Evolutionary conservation across 2,888 invertebrate species (phyloP).

Genomic region (Xestia xanthographa): DNA sequence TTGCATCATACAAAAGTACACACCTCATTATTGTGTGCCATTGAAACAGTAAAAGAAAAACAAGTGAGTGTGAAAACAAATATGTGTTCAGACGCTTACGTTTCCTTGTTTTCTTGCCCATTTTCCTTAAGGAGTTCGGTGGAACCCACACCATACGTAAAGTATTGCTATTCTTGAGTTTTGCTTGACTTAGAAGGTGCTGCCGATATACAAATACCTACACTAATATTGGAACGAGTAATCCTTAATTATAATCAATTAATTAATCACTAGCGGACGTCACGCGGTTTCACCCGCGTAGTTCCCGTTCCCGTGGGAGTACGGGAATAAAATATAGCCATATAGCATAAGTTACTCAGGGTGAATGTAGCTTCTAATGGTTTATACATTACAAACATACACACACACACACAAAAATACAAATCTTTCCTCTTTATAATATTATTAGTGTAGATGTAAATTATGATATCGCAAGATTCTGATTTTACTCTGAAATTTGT

Average conservation of each 20-base stretch:
- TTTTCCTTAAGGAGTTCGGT: conserved; percentile 48
- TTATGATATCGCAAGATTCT: neutral
- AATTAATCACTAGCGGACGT: too few relatives aligned
- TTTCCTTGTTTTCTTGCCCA: conserved; percentile 48
- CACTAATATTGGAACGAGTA: neutral
- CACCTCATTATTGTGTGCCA: conserved; percentile 22
- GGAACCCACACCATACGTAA: neutral
- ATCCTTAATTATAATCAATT: neutral
- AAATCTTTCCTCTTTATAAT: too few relatives aligned
- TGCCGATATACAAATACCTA: neutral
- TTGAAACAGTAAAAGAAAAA: conserved; percentile 45
- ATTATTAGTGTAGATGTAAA: too few relatives aligned
- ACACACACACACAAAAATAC: too few relatives aligned
- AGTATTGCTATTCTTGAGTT: neutral
- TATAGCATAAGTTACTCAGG: too few relatives aligned
- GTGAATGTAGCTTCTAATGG: too few relatives aligned
- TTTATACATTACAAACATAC: too few relatives aligned
- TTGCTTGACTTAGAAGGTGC: conserved; percentile 4
- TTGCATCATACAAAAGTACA: neutral
- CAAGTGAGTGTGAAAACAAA: conserved; percentile 59
- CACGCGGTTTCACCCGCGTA: too few relatives aligned
- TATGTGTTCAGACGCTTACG: conserved; percentile 51
- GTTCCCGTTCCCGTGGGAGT: too few relatives aligned
- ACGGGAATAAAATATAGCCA: too few relatives aligned
- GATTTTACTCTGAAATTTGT: neutral